Evolutionary conservation across 2,888 invertebrate genomes (phyloP).

Genomic region (Cheilosia urbana): DNA sequence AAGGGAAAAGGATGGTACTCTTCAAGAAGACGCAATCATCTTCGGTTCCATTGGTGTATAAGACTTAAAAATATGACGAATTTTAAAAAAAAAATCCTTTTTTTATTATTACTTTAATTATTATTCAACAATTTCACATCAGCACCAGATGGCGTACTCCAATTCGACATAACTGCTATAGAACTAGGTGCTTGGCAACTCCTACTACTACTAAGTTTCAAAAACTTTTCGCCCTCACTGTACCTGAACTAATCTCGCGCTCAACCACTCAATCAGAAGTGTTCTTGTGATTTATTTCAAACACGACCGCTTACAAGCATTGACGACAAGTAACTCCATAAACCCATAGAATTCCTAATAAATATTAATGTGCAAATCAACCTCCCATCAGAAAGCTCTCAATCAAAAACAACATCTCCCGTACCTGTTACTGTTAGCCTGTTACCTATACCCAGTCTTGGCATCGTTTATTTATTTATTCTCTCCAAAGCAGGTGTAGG

Average conservation of each 20-base stretch:
- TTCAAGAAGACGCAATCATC: too few relatives aligned
- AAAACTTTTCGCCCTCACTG: neutral
- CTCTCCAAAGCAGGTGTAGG: constrained; percentile 8
- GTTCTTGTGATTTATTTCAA: constrained; percentile 54
- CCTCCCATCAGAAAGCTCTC: constrained; percentile 39
- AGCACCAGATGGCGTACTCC: too few relatives aligned
- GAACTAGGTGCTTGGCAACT: too few relatives aligned
- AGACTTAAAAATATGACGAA: too few relatives aligned
- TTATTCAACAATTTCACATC: too few relatives aligned
- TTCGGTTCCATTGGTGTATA: too few relatives aligned
- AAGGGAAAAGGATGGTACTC: too few relatives aligned
- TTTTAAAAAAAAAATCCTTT: too few relatives aligned
- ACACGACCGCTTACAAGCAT: constrained; percentile 49
- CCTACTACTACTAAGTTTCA: neutral
- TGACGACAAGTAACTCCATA: constrained; percentile 39
- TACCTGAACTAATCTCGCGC: neutral
- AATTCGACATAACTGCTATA: too few relatives aligned
- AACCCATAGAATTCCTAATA: constrained; percentile 24
- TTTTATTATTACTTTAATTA: too few relatives aligned
- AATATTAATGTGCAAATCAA: constrained; percentile 50
- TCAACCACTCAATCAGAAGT: constrained; percentile 47
- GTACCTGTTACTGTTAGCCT: too few relatives aligned
- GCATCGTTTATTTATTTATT: constrained; percentile 27
- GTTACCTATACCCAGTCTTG: neutral
- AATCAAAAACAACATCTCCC: constrained; percentile 36